Evolutionary conservation across 2,113 vertebrate genomes (phyloP).

Genomic region (Artemisiospiza belli): DNA sequence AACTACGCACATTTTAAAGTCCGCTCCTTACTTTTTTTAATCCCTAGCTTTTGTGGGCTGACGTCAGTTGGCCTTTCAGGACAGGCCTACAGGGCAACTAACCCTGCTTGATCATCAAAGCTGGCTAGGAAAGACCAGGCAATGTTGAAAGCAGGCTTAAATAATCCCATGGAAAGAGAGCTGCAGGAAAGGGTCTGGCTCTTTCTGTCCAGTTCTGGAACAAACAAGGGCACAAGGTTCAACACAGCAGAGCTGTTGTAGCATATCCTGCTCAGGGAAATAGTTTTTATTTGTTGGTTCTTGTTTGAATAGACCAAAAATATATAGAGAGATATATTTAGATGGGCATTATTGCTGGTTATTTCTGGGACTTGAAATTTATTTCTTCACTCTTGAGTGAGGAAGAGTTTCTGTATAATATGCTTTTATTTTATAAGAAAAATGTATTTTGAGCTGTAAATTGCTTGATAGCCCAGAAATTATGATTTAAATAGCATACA

Average conservation of each 20-base stretch:
- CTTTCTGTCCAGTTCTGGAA: not conserved
- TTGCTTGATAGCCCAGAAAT: not conserved
- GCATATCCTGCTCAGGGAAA: not conserved
- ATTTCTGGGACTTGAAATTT: not conserved
- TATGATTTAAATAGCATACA: not conserved
- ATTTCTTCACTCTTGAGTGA: not conserved
- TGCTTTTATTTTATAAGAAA: not conserved
- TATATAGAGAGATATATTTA: not conserved
- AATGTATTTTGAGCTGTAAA: not conserved
- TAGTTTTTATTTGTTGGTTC: not conserved
- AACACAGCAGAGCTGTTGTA: not conserved
- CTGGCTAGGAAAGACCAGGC: not conserved
- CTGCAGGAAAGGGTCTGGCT: not conserved
- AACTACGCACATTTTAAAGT: not conserved
- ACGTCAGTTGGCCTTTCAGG: not conserved
- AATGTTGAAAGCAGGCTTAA: not conserved
- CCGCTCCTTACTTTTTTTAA: not conserved
- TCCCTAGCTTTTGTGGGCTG: not conserved
- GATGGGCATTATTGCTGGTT: not conserved
- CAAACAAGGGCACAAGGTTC: not conserved
- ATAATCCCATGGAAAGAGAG: not conserved
- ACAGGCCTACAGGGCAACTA: not conserved
- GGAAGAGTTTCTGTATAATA: not conserved
- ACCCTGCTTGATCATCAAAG: not conserved
- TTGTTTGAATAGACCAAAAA: not conserved